Evolutionary conservation across 2,797 vertebrate species (phyloP), one percentile per base, ranked within the genome.

Genomic region (Champsocephalus esox): DNA sequence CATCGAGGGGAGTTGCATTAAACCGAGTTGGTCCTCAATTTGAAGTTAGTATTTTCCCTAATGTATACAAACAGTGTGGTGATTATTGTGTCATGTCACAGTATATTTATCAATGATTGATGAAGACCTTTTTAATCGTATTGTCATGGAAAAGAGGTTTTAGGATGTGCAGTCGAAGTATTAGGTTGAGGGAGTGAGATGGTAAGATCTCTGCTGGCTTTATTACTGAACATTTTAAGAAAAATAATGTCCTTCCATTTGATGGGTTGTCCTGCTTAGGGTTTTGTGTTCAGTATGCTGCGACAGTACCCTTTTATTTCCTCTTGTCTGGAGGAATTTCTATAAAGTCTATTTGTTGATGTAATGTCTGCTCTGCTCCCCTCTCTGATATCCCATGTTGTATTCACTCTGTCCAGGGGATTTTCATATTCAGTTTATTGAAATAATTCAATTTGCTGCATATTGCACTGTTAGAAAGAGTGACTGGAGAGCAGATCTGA

Each of bases 371-470:
- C 41, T 51, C 44, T 70, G 54, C 70, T 59, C 32, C 66, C 72
- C 17, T 48, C 66, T 43, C 51, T 54, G 13, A 52, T 34, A 21
- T 70, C 59, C 41, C 13, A 12, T 70, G 75, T 34, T 76, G 75
- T 24, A 12, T 70, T 45, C 54, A 54, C 13, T 72, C 21, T 54
- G 16, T 80, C 45, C 9, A 5, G 13, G 32, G 51, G 70, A 48
- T 67, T 81, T 70, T 64, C 71, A 72, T 68, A 63, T 80, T 70
- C 38, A 58, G n/a, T 66, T 81, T 61, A 90, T 69, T 86, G 73
- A 86, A 73, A 70, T 57, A 70, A 83, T 86, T 84, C 59, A 87
- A 73, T 87, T 69, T 80, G 8, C 70, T 79, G 68, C 63, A 70
- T 62, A 80, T 83, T 77, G 63, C 58, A 77, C 46, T 80, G 59